Conservation (phyloP, 2,113 vertebrate genomes). For the Actenoides lindsayi region DNA sequence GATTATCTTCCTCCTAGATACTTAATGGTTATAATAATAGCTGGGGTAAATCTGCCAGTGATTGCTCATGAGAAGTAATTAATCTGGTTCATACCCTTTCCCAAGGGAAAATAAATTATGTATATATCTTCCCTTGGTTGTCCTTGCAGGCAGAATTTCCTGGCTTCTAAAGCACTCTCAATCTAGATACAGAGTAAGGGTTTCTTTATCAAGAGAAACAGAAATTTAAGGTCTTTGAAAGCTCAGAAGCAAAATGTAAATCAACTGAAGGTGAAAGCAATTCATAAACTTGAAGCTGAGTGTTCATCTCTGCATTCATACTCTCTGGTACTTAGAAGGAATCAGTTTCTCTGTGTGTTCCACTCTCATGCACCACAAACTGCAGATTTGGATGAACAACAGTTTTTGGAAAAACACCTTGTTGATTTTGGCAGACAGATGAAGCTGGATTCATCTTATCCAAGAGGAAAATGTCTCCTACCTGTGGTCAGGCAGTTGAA, state of each 20-base stretch:
- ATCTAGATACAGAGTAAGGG: not conserved
- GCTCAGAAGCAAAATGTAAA: not conserved
- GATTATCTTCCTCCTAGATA: not conserved
- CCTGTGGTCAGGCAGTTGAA: rapidly evolving
- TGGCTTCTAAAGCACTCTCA: not conserved
- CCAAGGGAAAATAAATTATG: slow-evolving; percentile 48
- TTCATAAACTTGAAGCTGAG: not conserved
- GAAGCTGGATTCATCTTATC: not conserved
- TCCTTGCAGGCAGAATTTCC: slow-evolving; percentile 7
- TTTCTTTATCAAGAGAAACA: not conserved
- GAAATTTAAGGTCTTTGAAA: not conserved
- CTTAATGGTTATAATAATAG: slow-evolving; percentile 47
- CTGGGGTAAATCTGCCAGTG: slow-evolving; percentile 25
- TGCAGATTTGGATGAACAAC: not conserved
- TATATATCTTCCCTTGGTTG: not conserved
- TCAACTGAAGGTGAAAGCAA: not conserved
- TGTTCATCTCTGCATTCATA: not conserved
- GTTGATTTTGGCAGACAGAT: not conserved
- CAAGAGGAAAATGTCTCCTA: not conserved
- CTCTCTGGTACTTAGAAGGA: not conserved
- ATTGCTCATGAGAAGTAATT: slow-evolving; percentile 40
- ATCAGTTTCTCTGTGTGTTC: not conserved
- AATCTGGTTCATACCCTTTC: slow-evolving; percentile 37
- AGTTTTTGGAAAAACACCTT: not conserved
- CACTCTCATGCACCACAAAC: not conserved